Evolutionary conservation across 2,888 invertebrate species (phyloP).

Genomic region (Schrankia costaestrigalis): DNA sequence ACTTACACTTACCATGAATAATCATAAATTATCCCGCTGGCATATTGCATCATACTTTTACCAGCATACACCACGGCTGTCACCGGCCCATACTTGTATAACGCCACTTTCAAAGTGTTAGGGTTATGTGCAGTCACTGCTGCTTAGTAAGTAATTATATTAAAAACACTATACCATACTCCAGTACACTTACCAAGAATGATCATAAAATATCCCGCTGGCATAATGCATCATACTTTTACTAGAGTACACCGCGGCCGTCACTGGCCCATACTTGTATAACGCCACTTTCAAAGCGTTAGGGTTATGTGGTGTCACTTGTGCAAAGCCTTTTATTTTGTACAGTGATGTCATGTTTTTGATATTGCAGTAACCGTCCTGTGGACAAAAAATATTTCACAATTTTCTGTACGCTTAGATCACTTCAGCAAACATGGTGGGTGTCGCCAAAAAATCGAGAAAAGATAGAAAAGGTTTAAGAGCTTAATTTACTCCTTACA

Average conservation of each 20-base stretch:
- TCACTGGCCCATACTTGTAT: conserved; percentile 46
- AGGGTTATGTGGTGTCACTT: conserved; percentile 37
- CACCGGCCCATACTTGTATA: conserved; percentile 49
- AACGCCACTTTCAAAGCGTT: conserved; percentile 45
- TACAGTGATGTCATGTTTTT: conserved; percentile 37
- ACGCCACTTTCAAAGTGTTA: neutral
- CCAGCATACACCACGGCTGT: conserved; percentile 36
- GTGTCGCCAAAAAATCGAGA: neutral
- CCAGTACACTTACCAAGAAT: conserved; percentile 39
- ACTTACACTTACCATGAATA: conserved; percentile 39
- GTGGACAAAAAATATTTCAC: neutral
- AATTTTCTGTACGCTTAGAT: neutral
- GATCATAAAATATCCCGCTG: conserved; percentile 47
- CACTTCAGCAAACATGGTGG: neutral
- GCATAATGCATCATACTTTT: conserved; percentile 32
- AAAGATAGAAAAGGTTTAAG: no score
- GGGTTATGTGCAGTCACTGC: neutral
- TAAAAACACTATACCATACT: neutral
- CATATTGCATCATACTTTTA: conserved; percentile 29
- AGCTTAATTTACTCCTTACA: neutral
- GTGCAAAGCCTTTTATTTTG: conserved; percentile 40
- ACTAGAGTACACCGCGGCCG: conserved; percentile 35
- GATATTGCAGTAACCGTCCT: conserved; percentile 45
- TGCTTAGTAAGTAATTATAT: neutral
- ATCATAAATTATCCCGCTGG: conserved; percentile 48